Evolutionary conservation across 2,113 vertebrate genomes (phyloP).

Genomic region (Sylvia atricapilla): DNA sequence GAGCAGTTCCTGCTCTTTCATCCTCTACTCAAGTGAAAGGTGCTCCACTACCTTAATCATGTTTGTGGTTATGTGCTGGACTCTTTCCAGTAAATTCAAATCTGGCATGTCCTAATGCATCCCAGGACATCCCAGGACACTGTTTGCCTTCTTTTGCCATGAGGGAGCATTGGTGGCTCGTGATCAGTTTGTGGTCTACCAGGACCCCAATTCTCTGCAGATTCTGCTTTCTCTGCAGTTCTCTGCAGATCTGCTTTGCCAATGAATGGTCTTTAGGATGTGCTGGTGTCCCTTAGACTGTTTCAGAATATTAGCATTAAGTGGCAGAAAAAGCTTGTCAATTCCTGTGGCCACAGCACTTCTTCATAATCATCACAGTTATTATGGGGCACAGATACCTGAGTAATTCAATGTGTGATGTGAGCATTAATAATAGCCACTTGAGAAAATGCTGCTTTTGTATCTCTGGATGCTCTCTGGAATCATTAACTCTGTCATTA

Average conservation of each 20-base stretch:
- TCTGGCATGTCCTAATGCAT: background rate
- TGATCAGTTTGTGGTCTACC: background rate
- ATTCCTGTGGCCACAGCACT: background rate
- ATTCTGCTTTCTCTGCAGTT: background rate
- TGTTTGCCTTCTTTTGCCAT: fast-evolving
- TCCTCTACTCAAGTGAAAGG: background rate
- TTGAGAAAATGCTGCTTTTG: background rate
- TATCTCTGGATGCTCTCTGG: background rate
- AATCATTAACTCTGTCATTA: background rate
- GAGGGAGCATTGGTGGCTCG: background rate
- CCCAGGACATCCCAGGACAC: background rate
- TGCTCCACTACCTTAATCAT: background rate
- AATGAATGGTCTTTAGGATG: background rate
- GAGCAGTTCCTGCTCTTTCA: background rate
- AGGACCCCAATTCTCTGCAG: background rate
- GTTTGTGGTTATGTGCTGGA: background rate
- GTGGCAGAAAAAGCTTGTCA: background rate
- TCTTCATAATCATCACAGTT: background rate
- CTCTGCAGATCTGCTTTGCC: background rate
- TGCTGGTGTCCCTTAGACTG: background rate
- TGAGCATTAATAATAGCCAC: background rate
- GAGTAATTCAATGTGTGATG: background rate
- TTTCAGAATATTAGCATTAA: background rate
- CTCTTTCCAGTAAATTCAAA: background rate
- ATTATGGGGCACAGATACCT: background rate